Conservation (phyloP, 1,140 invertebrate species). For the Orius insidiosus region DNA sequence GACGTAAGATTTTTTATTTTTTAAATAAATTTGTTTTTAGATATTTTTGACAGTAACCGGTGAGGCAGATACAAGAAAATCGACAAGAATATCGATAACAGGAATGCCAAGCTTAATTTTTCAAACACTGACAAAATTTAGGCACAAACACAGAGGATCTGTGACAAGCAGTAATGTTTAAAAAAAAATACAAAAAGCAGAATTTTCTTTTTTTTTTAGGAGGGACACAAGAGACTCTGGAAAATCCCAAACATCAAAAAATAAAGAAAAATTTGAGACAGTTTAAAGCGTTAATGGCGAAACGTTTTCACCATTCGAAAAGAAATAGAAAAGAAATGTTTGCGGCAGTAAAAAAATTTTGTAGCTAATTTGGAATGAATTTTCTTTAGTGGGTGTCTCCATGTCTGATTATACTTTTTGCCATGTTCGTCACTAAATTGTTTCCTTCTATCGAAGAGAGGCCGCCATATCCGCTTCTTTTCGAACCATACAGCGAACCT, state of each 20-base stretch:
- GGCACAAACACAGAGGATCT: too few relatives aligned
- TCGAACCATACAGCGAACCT: slow-evolving; percentile 14
- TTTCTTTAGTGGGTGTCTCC: not conserved
- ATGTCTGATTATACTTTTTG: slow-evolving; percentile 15
- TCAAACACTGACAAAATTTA: too few relatives aligned
- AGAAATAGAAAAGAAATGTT: slow-evolving; percentile 21
- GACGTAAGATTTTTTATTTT: slow-evolving; percentile 11
- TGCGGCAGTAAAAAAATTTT: slow-evolving; percentile 19
- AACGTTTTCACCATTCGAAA: slow-evolving; percentile 20
- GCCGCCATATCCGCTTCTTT: slow-evolving; percentile 13
- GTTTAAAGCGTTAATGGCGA: slow-evolving; percentile 19
- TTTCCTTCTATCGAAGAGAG: slow-evolving; percentile 17
- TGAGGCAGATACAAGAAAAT: not conserved
- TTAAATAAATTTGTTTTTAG: slow-evolving; percentile 11
- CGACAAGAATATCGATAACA: too few relatives aligned
- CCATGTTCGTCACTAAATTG: slow-evolving; percentile 20
- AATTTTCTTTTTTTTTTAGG: too few relatives aligned
- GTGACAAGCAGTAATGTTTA: too few relatives aligned
- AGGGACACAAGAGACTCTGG: too few relatives aligned
- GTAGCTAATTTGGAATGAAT: not conserved
- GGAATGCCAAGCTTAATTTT: too few relatives aligned
- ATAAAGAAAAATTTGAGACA: slow-evolving; percentile 19
- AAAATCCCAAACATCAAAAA: too few relatives aligned
- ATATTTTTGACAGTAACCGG: slow-evolving; percentile 13
- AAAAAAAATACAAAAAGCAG: too few relatives aligned